Percentiles rank a stretch among this genome's conserved stretches.
phyloP scores from a whole-genome alignment of 1,140 invertebrate genomes.

The Brachionus asplanchnoidis region DNA sequence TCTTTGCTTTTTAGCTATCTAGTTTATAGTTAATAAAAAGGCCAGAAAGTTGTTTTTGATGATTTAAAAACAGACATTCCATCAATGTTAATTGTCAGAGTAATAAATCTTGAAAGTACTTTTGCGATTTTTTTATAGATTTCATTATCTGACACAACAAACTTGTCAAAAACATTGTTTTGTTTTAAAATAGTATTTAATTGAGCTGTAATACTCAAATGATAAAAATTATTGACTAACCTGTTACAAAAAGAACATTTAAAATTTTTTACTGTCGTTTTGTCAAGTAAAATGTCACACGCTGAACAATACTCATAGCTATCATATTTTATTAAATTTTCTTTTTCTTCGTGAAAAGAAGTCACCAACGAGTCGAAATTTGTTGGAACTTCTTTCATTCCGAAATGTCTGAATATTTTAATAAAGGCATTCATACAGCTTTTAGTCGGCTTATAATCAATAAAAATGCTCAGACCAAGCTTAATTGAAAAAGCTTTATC shows the following conservation, averaged over 20 bases:
- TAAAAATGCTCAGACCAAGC: background rate
- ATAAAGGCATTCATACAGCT: background rate
- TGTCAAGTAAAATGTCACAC: background rate
- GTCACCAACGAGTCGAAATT: background rate
- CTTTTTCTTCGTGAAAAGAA: background rate
- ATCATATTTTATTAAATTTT: background rate
- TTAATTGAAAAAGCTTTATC: background rate
- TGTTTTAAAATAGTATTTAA: background rate
- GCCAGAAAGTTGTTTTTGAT: conserved; percentile 6
- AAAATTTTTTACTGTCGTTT: background rate
- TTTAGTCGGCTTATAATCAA: conserved; percentile 2
- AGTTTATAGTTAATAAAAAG: background rate
- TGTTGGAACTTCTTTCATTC: background rate
- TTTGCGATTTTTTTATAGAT: background rate
- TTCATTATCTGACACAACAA: background rate
- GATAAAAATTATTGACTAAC: background rate
- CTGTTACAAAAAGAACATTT: background rate
- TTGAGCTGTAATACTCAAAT: background rate
- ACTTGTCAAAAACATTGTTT: background rate
- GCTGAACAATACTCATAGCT: background rate
- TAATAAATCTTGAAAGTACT: background rate
- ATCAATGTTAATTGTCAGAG: background rate
- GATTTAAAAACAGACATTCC: conserved; percentile 13
- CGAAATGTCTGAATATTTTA: background rate
- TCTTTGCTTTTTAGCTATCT: background rate